phyloP scores from a whole-genome alignment of 2,797 vertebrate genomes.

The Cossypha dichroa region DNA sequence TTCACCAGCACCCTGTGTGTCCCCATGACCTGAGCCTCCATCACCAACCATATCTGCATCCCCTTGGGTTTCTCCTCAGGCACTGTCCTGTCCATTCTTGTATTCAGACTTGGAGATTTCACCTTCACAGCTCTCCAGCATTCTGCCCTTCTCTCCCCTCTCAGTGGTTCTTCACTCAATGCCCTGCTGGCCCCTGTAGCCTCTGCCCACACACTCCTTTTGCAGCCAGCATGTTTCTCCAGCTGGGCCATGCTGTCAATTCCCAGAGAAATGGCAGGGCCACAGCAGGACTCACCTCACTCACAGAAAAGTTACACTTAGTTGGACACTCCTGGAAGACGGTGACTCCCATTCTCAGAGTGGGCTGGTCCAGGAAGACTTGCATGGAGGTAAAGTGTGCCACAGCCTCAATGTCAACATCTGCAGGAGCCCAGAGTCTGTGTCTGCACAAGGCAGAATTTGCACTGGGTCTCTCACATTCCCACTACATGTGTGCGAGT shows the following conservation, averaged over 20 bases:
- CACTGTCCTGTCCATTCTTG: not conserved
- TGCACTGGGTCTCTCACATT: not conserved
- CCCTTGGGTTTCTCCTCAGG: not conserved
- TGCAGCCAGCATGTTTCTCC: not conserved
- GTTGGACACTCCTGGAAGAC: not conserved
- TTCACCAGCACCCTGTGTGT: not conserved
- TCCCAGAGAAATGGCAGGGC: not conserved
- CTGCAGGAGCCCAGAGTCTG: not conserved
- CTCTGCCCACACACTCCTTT: not conserved
- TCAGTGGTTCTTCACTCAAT: not conserved
- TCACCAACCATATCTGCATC: not conserved
- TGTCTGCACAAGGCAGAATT: not conserved
- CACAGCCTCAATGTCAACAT: not conserved
- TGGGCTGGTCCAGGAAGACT: not conserved
- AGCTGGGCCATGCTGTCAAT: not conserved
- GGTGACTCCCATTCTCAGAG: not conserved
- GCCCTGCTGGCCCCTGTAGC: not conserved
- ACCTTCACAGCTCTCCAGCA: not conserved
- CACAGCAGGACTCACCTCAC: not conserved
- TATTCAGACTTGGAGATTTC: not conserved
- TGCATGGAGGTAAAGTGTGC: not conserved
- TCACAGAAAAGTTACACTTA: not conserved
- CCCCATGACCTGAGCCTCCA: not conserved
- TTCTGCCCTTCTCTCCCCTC: not conserved
- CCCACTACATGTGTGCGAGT: not conserved